Base-by-base conservation (phyloP, 64 coral and sea anemone genomes). In the Stichodactyla helianthus region DNA sequence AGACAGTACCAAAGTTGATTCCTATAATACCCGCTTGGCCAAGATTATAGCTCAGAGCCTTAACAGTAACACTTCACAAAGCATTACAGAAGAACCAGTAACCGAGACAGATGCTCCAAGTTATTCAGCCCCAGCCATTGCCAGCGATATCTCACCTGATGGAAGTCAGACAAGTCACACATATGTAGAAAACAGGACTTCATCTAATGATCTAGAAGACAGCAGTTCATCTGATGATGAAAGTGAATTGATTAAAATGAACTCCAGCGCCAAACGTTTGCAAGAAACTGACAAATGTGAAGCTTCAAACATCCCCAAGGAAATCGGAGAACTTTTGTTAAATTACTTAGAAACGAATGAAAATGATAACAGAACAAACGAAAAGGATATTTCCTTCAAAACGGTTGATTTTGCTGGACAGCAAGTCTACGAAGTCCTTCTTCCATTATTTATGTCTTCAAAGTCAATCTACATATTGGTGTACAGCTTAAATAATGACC, bases 371-470 rank as follows among this genome's bases (percentile, higher is more conserved):
- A 51, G 50, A 15, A 50, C 76, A 4, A 27, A 53, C 6, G 52
- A 54, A 52, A 54, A 80, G 1, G 50, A 80, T 6, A 80, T 80
- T 54, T 52, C 52, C 10, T 80, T 51, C 0, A 80, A 18, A 80
- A 54, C 77, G 52, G 17, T 80, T 51, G 77, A 80, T 80, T 19
- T n/a, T n/a, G n/a, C n/a, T n/a, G n/a, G n/a, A n/a, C n/a, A n/a
- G n/a, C n/a, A n/a, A n/a, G n/a, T n/a, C n/a, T n/a, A n/a, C n/a
- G n/a, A n/a, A n/a, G n/a, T n/a, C n/a, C n/a, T n/a, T n/a, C n/a
- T n/a, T n/a, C n/a, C n/a, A n/a, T n/a, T n/a, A n/a, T n/a, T n/a
- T n/a, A n/a, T n/a, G n/a, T n/a, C n/a, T n/a, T n/a, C 77, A n/a
- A 80, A 80, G 52, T n/a, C 44, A 52, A 80, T 80, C 52, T 80